Conservation (phyloP, 2,888 invertebrate species). For the Melipona bicolor region DNA sequence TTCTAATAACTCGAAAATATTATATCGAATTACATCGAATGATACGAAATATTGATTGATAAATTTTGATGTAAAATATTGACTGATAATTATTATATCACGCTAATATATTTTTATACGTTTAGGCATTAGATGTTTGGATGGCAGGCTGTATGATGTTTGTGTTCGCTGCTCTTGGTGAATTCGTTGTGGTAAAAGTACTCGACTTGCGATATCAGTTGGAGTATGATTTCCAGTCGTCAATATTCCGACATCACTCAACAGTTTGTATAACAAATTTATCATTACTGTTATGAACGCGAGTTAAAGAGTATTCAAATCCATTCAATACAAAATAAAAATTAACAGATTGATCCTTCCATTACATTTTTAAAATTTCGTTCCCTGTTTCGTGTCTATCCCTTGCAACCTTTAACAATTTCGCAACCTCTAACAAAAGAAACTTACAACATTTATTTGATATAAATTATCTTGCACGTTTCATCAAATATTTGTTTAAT, state of each 20-base stretch:
- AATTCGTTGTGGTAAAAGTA: slow-evolving; percentile 93
- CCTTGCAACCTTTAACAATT: background rate
- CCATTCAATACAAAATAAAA: background rate
- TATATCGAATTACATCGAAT: background rate
- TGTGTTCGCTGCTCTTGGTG: slow-evolving; percentile 92
- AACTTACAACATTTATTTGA: no score
- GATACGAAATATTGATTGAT: background rate
- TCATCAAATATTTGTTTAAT: no score
- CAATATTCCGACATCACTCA: slow-evolving; percentile 73
- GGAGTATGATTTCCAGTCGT: slow-evolving; percentile 71
- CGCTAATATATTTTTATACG: slow-evolving; percentile 49
- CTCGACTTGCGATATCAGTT: slow-evolving; percentile 90
- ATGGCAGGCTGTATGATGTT: slow-evolving; percentile 96
- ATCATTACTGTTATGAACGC: background rate
- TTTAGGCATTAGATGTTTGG: slow-evolving; percentile 93
- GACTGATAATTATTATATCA: background rate
- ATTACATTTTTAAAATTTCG: background rate
- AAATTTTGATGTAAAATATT: background rate
- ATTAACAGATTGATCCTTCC: background rate
- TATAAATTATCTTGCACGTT: no score
- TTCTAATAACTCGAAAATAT: background rate
- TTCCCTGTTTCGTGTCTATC: background rate
- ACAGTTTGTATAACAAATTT: slow-evolving; percentile 69
- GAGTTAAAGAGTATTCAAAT: background rate
- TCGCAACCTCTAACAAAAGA: background rate